These are phyloP conservation scores for Strix occidentalis DNA, from an alignment of 2,797 vertebrate genomes.

Conservation along the genomic window DNA sequence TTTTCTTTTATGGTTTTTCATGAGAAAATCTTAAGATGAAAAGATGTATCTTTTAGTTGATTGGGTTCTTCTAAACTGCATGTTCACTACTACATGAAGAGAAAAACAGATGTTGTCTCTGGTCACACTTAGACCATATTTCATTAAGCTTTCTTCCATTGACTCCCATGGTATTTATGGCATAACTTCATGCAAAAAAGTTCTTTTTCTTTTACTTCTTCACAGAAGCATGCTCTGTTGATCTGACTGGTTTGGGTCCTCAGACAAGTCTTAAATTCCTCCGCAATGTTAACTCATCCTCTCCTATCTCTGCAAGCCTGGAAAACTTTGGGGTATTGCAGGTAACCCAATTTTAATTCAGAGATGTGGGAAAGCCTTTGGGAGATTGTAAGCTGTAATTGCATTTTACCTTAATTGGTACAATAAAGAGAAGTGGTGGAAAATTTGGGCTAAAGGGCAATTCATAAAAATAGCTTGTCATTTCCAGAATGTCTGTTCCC, in stretches of 20 bases:
- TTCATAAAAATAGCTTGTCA: neutral
- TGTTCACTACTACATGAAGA: neutral
- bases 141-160: neutral
- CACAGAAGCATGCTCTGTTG: neutral
- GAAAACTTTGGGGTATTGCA: neutral
- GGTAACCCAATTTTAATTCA: neutral
- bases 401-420: neutral
- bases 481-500: neutral
- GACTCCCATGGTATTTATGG: neutral
- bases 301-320: neutral
- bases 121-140: neutral
- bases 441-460: neutral
- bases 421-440: neutral
- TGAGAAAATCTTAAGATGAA: neutral
- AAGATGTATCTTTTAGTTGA: neutral
- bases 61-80: neutral
- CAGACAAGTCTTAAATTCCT: neutral
- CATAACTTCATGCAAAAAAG: neutral
- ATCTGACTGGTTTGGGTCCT: neutral
- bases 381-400: neutral
- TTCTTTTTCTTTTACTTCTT: neutral
- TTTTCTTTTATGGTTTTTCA: neutral
- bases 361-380: neutral
- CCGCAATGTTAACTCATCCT: neutral
- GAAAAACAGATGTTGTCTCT: neutral